phyloP scores from a whole-genome alignment of 2,797 vertebrate genomes.

The Poecilia gillii region DNA sequence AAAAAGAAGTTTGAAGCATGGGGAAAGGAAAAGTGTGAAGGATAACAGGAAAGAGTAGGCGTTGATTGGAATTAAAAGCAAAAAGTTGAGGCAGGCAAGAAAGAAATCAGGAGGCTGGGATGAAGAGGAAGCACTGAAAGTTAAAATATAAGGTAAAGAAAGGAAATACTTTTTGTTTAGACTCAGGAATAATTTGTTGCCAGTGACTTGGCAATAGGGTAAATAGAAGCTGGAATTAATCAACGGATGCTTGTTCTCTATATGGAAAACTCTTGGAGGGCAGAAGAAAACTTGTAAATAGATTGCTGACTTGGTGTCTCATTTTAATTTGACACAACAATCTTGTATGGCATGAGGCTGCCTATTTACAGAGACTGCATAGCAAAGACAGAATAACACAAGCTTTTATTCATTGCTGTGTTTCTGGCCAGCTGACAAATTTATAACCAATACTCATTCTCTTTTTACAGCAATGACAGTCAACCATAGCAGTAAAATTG shows the following conservation, averaged over 20 bases:
- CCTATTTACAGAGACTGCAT: not conserved
- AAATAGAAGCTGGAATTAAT: not conserved
- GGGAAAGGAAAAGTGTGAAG: slow-evolving; percentile 41
- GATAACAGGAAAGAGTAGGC: slow-evolving; percentile 51
- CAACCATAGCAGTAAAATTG: not conserved
- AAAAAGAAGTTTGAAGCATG: slow-evolving; percentile 27
- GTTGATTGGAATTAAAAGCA: slow-evolving; percentile 37
- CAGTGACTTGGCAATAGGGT: slow-evolving; percentile 1
- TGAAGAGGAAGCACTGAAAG: not conserved
- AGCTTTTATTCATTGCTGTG: not conserved
- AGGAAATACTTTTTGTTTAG: not conserved
- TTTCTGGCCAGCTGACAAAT: slow-evolving; percentile 5
- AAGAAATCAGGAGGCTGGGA: slow-evolving; percentile 11
- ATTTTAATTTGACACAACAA: slow-evolving; percentile 1
- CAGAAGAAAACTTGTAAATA: not conserved
- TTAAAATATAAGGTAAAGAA: not conserved
- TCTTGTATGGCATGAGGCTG: not conserved
- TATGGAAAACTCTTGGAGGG: not conserved
- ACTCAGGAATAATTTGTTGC: not conserved
- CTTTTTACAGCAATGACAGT: not conserved
- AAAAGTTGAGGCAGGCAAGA: slow-evolving; percentile 30
- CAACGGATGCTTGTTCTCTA: not conserved
- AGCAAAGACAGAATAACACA: not conserved
- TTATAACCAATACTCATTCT: not conserved
- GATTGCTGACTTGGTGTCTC: not conserved